These are phyloP conservation scores for Apodemus sylvaticus DNA, from an alignment of 2,113 vertebrate species.

Conservation along the genomic window DNA sequence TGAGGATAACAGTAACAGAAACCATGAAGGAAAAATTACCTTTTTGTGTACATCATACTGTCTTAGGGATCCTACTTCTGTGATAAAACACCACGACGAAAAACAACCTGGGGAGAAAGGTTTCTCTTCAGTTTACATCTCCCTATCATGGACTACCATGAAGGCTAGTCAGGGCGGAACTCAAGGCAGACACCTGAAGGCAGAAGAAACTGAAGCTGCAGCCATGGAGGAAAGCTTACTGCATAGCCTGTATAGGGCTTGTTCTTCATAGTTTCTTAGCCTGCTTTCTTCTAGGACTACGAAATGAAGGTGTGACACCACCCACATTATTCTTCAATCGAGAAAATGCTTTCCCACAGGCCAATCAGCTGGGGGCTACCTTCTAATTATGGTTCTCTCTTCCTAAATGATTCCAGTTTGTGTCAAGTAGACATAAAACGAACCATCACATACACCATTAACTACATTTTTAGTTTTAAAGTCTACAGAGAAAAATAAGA, in stretches of 20 bases:
- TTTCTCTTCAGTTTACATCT: not conserved
- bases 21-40: not conserved
- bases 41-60: not conserved
- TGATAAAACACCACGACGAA: not conserved
- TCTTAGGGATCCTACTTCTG: not conserved
- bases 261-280: not conserved
- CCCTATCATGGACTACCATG: not conserved
- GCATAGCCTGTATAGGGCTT: not conserved
- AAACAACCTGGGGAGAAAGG: not conserved
- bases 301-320: not conserved
- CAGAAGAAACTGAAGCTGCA: not conserved
- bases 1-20: conserved; percentile 37
- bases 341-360: not conserved
- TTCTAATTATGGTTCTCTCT: not conserved
- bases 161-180: not conserved
- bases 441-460: not conserved
- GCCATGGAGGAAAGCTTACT: not conserved
- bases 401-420: not conserved
- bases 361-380: not conserved
- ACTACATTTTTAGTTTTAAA: conserved; percentile 23
- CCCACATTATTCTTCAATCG: not conserved
- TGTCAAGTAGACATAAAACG: not conserved
- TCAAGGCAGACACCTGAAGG: not conserved
- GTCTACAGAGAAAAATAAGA: not conserved
- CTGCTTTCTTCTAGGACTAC: not conserved